Evolutionary conservation across 1,140 invertebrate species (phyloP).

Genomic region (Drosophila takahashii): DNA sequence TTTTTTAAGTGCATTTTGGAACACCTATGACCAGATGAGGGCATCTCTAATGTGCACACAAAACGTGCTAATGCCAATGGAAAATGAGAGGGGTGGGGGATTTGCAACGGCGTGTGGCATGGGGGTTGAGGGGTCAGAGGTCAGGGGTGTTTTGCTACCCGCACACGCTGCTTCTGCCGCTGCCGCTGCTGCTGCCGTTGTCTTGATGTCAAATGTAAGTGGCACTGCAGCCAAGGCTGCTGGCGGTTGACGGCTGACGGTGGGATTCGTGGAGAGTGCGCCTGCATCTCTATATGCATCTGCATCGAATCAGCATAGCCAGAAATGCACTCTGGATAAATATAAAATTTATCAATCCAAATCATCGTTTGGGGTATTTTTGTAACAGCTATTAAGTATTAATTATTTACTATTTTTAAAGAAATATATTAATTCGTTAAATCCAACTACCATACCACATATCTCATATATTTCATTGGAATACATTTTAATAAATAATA

Average conservation of each 20-base stretch:
- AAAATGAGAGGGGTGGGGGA: conserved; percentile 11
- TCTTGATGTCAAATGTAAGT: conserved; percentile 55
- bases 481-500: no score
- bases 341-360: neutral
- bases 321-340: conserved; percentile 22
- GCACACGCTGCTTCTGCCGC: conserved; percentile 18
- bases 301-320: conserved; percentile 24
- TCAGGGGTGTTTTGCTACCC: conserved; percentile 36
- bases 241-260: conserved; percentile 23
- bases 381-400: no score
- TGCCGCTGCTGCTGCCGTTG: conserved; percentile 24
- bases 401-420: neutral
- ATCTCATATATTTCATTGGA: no score
- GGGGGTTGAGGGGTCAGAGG: conserved; percentile 13
- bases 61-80: conserved; percentile 61
- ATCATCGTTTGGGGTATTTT: neutral
- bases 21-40: conserved; percentile 52
- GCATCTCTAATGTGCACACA: conserved; percentile 59
- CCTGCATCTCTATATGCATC: conserved; percentile 38
- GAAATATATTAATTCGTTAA: no score
- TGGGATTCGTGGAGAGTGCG: conserved; percentile 18
- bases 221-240: conserved; percentile 52
- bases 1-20: conserved; percentile 13
- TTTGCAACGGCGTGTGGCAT: conserved; percentile 2
- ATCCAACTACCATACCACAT: no score